phyloP scores from a whole-genome alignment of 2,888 invertebrate species.

The Cephus sareptanus region DNA sequence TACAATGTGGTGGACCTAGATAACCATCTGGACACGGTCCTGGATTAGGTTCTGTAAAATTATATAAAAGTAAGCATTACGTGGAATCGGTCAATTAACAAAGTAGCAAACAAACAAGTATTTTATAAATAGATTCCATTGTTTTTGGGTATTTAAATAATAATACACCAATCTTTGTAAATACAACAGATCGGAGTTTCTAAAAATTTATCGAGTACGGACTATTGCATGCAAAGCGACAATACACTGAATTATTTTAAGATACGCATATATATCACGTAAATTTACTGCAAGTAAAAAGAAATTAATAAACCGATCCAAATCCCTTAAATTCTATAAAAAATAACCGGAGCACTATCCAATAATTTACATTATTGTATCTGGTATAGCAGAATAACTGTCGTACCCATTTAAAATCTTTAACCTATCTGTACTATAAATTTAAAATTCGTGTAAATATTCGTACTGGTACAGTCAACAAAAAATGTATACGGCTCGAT shows the following conservation, averaged over 20 bases:
- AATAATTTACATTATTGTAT: background rate
- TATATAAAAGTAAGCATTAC: background rate
- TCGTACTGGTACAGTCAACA: background rate
- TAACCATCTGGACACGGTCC: constrained; percentile 92
- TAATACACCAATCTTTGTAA: background rate
- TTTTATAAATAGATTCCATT: background rate
- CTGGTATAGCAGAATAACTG: background rate
- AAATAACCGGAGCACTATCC: background rate
- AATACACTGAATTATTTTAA: background rate
- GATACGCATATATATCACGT: background rate
- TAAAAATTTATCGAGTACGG: background rate
- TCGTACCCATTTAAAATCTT: background rate
- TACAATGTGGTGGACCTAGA: constrained; percentile 86
- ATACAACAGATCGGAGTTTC: background rate
- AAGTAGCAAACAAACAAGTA: background rate
- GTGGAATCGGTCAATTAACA: background rate
- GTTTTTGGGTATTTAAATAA: background rate
- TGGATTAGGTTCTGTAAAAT: constrained; percentile 80
- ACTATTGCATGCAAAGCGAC: background rate
- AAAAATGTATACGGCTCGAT: background rate
- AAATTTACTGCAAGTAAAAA: background rate
- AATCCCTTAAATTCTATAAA: background rate
- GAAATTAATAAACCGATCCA: background rate
- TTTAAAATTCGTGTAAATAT: background rate
- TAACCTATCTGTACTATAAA: background rate